A percentile compares a stretch with the other conserved stretches of the same genome.
Conservation (phyloP, 2,888 invertebrate genomes). For the Drosophila tanythrix region DNA sequence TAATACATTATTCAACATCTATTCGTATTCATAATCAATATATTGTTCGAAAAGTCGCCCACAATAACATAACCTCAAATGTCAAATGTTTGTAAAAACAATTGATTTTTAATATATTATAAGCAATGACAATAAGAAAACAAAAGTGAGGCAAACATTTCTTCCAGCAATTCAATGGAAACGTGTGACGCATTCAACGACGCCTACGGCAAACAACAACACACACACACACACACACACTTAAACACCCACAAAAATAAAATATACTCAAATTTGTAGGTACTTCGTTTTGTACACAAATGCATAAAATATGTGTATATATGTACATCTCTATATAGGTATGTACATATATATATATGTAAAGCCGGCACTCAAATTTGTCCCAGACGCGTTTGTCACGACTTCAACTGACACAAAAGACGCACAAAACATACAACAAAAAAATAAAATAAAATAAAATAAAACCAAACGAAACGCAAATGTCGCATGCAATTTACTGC, state of each 20-base stretch:
- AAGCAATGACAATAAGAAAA: constrained; percentile 19
- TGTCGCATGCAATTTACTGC: constrained; percentile 73
- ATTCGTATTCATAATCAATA: not conserved
- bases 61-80: constrained; percentile 46
- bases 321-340: constrained; percentile 13
- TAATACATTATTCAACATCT: constrained; percentile 3
- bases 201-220: constrained; percentile 31
- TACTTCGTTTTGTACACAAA: constrained; percentile 7
- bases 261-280: constrained; percentile 14
- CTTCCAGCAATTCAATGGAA: constrained; percentile 24
- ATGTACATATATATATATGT: constrained; percentile 9
- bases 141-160: constrained; percentile 34
- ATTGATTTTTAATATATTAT: constrained; percentile 55
- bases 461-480: constrained; percentile 47
- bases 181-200: constrained; percentile 40
- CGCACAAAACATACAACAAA: constrained; percentile 19
- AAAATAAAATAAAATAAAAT: not conserved
- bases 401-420: constrained; percentile 63
- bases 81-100: constrained; percentile 68
- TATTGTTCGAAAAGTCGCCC: constrained; percentile 17
- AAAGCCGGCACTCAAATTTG: constrained; percentile 51
- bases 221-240: constrained; percentile 48
- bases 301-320: constrained; percentile 18
- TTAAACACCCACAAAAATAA: constrained; percentile 29
- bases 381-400: constrained; percentile 73